phyloP scores from a whole-genome alignment of 2,113 vertebrate genomes.

The Proterorhinus semilunaris region DNA sequence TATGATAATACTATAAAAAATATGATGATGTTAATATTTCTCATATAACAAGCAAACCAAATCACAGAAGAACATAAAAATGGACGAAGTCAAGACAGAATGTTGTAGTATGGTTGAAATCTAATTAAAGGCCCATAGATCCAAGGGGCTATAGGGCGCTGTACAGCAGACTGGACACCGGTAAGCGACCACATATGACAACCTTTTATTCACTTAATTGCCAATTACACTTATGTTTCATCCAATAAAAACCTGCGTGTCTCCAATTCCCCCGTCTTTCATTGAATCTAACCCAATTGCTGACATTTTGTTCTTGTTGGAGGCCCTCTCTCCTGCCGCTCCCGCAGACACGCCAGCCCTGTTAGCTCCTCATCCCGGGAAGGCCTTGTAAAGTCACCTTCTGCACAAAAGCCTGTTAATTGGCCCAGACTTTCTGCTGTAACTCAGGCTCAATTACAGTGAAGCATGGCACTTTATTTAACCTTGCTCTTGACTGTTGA shows the following conservation, averaged over 20 bases:
- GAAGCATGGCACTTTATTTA: conserved; percentile 1
- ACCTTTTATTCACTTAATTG: not conserved
- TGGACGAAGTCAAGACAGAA: too few relatives aligned
- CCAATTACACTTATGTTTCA: not conserved
- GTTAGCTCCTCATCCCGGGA: conserved; percentile 1
- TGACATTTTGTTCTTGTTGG: not conserved
- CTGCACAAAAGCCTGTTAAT: conserved; percentile 13
- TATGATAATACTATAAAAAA: not conserved
- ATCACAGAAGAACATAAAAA: too few relatives aligned
- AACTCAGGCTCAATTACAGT: conserved; percentile 12
- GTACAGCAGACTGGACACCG: not conserved
- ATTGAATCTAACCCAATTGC: too few relatives aligned
- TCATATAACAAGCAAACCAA: not conserved
- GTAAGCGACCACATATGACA: not conserved
- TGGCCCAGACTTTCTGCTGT: conserved; percentile 8
- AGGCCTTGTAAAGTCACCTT: conserved; percentile 6
- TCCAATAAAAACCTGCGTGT: not conserved
- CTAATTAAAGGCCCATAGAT: not conserved
- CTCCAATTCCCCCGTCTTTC: not conserved
- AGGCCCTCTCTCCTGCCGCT: not conserved
- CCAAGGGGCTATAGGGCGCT: not conserved
- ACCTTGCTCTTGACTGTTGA: conserved; percentile 3
- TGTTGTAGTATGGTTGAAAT: not conserved
- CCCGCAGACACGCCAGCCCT: not conserved
- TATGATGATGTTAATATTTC: too few relatives aligned